Evolutionary conservation across 2,888 invertebrate genomes (phyloP), one percentile per base, ranked within the genome.

Genomic region (Octonoba sinensis): DNA sequence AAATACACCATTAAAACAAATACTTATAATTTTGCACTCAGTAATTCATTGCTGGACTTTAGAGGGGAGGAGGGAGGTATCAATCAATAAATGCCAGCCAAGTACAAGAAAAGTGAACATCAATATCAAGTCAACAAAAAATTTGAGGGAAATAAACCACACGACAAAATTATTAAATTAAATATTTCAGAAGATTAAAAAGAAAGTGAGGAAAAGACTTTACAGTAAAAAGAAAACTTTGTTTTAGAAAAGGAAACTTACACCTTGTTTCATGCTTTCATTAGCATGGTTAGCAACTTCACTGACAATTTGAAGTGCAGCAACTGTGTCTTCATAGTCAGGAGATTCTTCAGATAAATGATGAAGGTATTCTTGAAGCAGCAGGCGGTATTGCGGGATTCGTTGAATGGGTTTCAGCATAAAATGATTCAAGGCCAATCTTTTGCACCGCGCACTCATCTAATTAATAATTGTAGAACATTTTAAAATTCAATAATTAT

Each of bases 361-460:
- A 85, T 90, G 90, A 70, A 91, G 87, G 87, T 92, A 93, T 87
- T 91, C 91, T 87, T 91, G 91, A 20, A 92, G 88, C 12, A 92
- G 88, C 3, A 92, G 88, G 85, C 91, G 90, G 87, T 92, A 92
- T 86, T 92, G 91, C n/a, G 92, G 92, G 83, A 93, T 91, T 86
- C 92, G 88, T 87, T 93, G 92, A 75, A 93, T 91, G 0, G 92
- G 92, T 87, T 92, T 92, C 79, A 92, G 88, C 92, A 93, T 92
- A 86, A 91, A 92, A 88, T 92, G 92, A 66, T 91, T 90, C 65
- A 93, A 84, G 0, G 91, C 89, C 60, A 93, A 87, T 85, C 91
- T 91, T 72, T 88, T 88, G 66, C 86, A 86, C 22, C 82, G 59
- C 16, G 83, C 46, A 56, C 79, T 83, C 24, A 66, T 62, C 84